Base-by-base conservation (phyloP, 2,888 invertebrate species). In the Chesias legatella region DNA sequence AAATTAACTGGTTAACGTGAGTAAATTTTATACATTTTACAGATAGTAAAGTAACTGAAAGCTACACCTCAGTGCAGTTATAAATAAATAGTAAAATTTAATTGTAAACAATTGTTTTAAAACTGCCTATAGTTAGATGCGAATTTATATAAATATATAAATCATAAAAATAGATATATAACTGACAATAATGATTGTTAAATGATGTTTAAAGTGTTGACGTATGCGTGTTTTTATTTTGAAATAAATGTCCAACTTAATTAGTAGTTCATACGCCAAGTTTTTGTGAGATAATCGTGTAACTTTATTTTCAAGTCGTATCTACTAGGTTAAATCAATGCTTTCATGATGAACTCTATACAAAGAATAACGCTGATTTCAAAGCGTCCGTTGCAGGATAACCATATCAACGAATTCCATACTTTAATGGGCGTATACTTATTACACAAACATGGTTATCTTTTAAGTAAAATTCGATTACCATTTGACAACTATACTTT, bases 131-230 rank as follows among this genome's bases (percentile, higher is more conserved):
- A 73, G 79, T 77, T 88, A 86, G 85, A 73, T 61, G 86, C 83
- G 86, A 88, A 88, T 88, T 88, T 88, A 86, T 85, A 86, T 82
- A 84, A 83, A 84, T 80, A 81, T 81, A 67, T 58, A 53, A 58
- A 65, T 79, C 82, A 83, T 81, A 83, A 81, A 80, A 84, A 83
- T 86, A 86, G 85, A 73, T 85, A 79, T 88, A 86, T 88, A 86
- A 85, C 85, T 81, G 88, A 88, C 88, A 88, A 88, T 88, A 88
- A 88, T 88, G 88, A 85, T 88, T 86, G 88, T 88, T 88, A 88
- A 81, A 82, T 86, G 88, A 84, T 88, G 83, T 85, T 79, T 84
- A 81, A 82, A 81, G 76, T 85, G 84, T 86, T 88, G 75, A 70
- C 74, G 84, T 81, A 78, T 75, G 80, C 71, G 73, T 59, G 81